Evolutionary conservation across 2,797 vertebrate genomes (phyloP).

Genomic region (Arctocebus calabarensis): DNA sequence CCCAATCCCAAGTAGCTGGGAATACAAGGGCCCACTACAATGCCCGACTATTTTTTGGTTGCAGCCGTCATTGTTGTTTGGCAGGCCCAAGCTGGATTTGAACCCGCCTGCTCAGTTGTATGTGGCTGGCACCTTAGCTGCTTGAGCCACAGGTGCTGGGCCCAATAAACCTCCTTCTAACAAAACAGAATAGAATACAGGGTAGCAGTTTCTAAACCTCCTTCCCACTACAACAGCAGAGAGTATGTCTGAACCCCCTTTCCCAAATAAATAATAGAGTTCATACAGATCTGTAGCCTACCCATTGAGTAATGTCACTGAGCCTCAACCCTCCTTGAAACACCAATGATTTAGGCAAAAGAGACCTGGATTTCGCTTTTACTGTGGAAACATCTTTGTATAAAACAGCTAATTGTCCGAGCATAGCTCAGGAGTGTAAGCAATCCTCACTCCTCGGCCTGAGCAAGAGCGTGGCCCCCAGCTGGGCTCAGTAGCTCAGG

Average conservation of each 20-base stretch:
- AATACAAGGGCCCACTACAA: too few relatives aligned
- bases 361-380: not conserved
- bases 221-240: not conserved
- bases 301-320: not conserved
- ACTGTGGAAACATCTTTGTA: not conserved
- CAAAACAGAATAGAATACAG: not conserved
- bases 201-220: not conserved
- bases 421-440: not conserved
- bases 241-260: not conserved
- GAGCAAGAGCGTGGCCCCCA: not conserved
- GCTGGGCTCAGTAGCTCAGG: rapidly evolving
- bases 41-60: too few relatives aligned
- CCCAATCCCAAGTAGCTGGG: too few relatives aligned
- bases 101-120: too few relatives aligned
- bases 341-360: not conserved
- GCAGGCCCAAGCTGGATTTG: too few relatives aligned
- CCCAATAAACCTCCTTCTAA: not conserved
- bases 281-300: not conserved
- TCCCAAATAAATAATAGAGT: not conserved
- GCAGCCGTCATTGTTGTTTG: too few relatives aligned
- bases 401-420: not conserved
- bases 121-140: too few relatives aligned
- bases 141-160: too few relatives aligned
- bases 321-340: not conserved
- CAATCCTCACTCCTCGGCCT: not conserved